Evolutionary conservation across 2,888 invertebrate species (phyloP).

Genomic region (Drosophila hamatofila): DNA sequence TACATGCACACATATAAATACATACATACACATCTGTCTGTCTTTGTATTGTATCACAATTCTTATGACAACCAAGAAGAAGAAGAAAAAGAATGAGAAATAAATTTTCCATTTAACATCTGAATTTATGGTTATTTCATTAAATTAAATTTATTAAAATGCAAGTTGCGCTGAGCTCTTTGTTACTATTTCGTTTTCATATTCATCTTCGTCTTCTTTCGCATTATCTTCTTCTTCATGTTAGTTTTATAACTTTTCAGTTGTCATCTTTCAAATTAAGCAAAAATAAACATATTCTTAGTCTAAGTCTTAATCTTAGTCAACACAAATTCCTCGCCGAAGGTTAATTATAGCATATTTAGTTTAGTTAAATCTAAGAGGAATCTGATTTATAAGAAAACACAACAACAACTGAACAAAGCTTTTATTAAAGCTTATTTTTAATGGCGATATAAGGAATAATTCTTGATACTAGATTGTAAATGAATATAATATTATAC

Average conservation of each 20-base stretch:
- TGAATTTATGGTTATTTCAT: constrained; percentile 61
- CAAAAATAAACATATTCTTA: constrained; percentile 16
- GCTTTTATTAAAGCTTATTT: constrained; percentile 1
- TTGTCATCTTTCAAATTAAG: constrained; percentile 5
- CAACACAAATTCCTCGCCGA: constrained; percentile 12
- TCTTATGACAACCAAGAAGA: constrained; percentile 46
- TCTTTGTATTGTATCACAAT: constrained; percentile 40
- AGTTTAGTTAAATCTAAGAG: not conserved
- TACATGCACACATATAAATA: not conserved
- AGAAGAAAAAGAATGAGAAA: constrained; percentile 14
- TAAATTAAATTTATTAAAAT: constrained; percentile 69
- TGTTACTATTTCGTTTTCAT: constrained; percentile 29
- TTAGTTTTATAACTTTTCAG: constrained; percentile 8
- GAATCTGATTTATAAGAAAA: constrained; percentile 4
- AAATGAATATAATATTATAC: not conserved
- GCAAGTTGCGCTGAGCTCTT: constrained; percentile 55
- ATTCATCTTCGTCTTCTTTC: constrained; percentile 3
- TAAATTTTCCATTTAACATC: constrained; percentile 67
- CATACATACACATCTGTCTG: not conserved
- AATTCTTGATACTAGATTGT: not conserved
- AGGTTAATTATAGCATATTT: constrained; percentile 22
- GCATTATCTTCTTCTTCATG: not conserved
- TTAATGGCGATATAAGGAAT: not conserved
- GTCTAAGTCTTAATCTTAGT: not conserved
- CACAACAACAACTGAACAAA: not conserved